Base-by-base conservation (phyloP, 2,888 invertebrate species). In the Slavum lentiscoides region DNA sequence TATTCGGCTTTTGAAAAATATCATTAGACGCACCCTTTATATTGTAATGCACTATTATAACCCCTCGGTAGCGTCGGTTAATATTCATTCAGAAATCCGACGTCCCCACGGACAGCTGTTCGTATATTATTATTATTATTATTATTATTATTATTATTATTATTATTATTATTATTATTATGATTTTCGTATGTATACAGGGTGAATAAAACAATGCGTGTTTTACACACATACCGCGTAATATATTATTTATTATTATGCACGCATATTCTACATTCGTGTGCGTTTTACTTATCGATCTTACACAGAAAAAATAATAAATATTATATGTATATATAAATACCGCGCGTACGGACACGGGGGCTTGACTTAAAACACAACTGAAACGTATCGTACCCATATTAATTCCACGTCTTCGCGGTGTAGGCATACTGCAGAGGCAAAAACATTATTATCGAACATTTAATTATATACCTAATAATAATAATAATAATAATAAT, bases 1-100 rank as follows among this genome's bases (percentile, higher is more conserved):
- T 72, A 59, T 43, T 72, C 43, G 59, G 59, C 43, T 23, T 73
- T 49, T 49, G 61, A 30, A 23, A 61, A 19, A 61, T 23, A 61
- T 73, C 73, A 23, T 73, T 61, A 61, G 13, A 30, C 2, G 73
- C 4, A 21, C 8, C 21, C 62, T 30, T 62, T 15, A n/a, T 62
- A 49, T 49, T 13, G 49, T 13, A 49, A 9, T 49, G 8, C 19
- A 19, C 55, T 30, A 7, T 19, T 55, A 19, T 19, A 19, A 19
- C 15, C 55, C 55, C 55, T 55, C 19, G 17, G 19, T 4, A n/a
- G n/a, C 19, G 23, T 11, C 49, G 53, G 39, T 49, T 68, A 23
- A 13, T 23, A 19, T 61, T 30, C 19, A 19, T 58, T 49, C 61
- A 30, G n/a, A 73, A 62, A 62, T 53, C 49, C 49, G 15, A 30